Evolutionary conservation across 2,888 invertebrate genomes (phyloP).

Genomic region (Meiosimyza platycephala): DNA sequence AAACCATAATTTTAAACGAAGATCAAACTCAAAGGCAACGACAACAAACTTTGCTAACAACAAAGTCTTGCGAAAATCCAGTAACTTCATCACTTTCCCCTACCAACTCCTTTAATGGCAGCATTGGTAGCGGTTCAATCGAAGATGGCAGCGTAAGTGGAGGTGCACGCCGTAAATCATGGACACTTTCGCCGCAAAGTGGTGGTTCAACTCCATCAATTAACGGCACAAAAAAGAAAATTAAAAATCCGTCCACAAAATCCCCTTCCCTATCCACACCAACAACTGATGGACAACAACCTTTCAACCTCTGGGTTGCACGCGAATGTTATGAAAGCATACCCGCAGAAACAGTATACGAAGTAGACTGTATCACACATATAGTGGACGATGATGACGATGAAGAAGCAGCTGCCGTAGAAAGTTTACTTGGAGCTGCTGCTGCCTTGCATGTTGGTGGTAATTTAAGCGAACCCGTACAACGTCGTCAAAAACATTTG

Average conservation of each 20-base stretch:
- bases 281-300: conserved; percentile 49
- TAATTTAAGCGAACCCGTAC: conserved; percentile 31
- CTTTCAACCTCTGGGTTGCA: conserved; percentile 65
- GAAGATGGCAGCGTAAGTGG: conserved; percentile 58
- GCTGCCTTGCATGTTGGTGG: conserved; percentile 58
- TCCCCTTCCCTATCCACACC: conserved; percentile 41
- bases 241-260: conserved; percentile 67
- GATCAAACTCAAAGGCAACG: conserved; percentile 41
- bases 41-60: conserved; percentile 55
- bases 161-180: conserved; percentile 60
- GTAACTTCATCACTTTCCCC: conserved; percentile 53
- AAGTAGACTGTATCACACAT: conserved; percentile 51
- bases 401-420: conserved; percentile 58
- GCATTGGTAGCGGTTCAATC: conserved; percentile 55
- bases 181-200: conserved; percentile 60
- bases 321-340: conserved; percentile 65
- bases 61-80: conserved; percentile 59
- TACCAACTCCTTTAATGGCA: conserved; percentile 59
- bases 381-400: conserved; percentile 48
- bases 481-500: conserved; percentile 52
- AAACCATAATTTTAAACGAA: conserved; percentile 38
- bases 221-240: conserved; percentile 76
- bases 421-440: conserved; percentile 61
- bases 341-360: conserved; percentile 63
- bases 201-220: conserved; percentile 51